Base-by-base conservation (phyloP, 2,797 vertebrate genomes). In the Rhinatrema bivittatum region DNA sequence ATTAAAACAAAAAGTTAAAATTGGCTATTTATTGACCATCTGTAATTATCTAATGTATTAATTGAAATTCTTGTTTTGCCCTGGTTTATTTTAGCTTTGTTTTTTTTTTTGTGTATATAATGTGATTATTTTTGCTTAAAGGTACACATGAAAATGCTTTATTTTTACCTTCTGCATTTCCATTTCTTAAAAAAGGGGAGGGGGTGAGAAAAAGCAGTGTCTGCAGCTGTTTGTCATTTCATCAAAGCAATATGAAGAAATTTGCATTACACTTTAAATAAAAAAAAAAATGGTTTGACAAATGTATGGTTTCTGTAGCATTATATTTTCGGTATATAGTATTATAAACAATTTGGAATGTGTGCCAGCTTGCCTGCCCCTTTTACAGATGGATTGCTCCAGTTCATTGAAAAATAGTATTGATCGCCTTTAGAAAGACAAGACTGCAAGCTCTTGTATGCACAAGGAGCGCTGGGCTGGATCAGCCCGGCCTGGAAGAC, bases 101-200 rank as follows among this genome's bases (percentile, higher is more conserved):
- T n/a, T n/a, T n/a, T n/a, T n/a, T n/a, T 85, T 89, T 76, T 89
- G 79, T 89, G 86, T 91, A 90, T 81, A 90, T 90, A 89, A 82
- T 88, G 64, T 64, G 84, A 67, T 69, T 46, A 36, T 66, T 10
- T 71, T 87, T 87, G 83, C 86, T 88, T 72, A 81, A 84, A 85
- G 88, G 89, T 91, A 88, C 89, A 70, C 67, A 69, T 80, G 76
- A 91, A 81, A 82, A 80, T 68, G 79, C 82, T 93, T 84, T 87
- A 81, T 91, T 92, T 91, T 90, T 87, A 88, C 86, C 75, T 76
- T 81, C 81, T 72, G 78, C 85, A 85, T 84, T 84, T 60, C 56
- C 56, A 56, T 68, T 59, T 55, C 53, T 67, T 29, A 16, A 10
- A 30, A 27, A 41, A 26, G n/a, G n/a, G n/a, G n/a, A n/a, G n/a